Evolutionary conservation across 2,888 invertebrate species (phyloP).

Genomic region (Sialis lutaria): DNA sequence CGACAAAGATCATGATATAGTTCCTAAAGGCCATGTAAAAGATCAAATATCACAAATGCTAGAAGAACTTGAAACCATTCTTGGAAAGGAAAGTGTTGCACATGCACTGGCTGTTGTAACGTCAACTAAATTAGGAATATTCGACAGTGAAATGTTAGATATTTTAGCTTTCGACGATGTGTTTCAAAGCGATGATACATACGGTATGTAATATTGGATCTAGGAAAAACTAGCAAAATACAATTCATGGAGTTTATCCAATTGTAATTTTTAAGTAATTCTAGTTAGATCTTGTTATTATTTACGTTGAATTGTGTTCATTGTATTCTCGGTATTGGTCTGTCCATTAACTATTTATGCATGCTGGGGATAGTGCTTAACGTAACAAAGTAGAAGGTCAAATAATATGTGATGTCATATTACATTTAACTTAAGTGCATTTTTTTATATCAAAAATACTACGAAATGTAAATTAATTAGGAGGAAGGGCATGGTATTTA

Average conservation of each 20-base stretch:
- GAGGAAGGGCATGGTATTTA: neutral
- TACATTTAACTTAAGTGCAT: neutral
- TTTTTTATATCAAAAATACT: neutral
- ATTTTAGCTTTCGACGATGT: slow-evolving; percentile 42
- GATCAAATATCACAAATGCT: slow-evolving; percentile 50
- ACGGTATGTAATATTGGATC: slow-evolving; percentile 28
- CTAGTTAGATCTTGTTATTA: no score
- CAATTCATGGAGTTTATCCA: no score
- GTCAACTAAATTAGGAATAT: slow-evolving; percentile 58
- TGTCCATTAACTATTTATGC: no score
- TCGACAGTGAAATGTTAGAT: slow-evolving; percentile 66
- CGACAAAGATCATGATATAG: slow-evolving; percentile 33
- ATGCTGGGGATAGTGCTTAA: no score
- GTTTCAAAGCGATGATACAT: slow-evolving; percentile 44
- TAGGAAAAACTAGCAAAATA: neutral
- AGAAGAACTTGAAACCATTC: slow-evolving; percentile 46
- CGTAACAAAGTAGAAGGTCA: neutral
- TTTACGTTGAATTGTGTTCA: no score
- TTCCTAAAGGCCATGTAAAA: slow-evolving; percentile 33
- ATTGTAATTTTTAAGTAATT: no score
- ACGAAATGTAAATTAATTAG: no score
- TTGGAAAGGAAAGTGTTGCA: slow-evolving; percentile 46
- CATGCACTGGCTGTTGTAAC: slow-evolving; percentile 54
- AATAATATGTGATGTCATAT: no score
- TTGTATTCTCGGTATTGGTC: no score